Conservation (phyloP, 2,797 vertebrate genomes). For the Apodemus agrarius region DNA sequence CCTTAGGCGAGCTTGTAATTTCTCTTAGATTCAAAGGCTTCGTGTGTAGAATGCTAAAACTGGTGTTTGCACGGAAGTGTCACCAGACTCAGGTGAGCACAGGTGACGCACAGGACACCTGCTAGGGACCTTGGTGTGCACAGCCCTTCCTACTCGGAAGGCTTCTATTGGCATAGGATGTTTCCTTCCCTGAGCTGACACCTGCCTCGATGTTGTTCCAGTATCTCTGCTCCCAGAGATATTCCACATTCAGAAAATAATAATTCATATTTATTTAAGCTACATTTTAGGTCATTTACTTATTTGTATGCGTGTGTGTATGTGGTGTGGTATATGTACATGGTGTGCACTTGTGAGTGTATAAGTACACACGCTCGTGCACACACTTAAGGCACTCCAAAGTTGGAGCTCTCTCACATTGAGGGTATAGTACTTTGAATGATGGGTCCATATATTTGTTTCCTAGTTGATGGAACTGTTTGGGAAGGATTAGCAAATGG, state of each 20-base stretch:
- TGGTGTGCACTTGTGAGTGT: background rate
- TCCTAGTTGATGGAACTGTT: background rate
- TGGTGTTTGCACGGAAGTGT: background rate
- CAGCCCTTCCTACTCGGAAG: background rate
- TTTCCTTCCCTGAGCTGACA: background rate
- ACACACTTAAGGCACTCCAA: background rate
- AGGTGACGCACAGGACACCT: background rate
- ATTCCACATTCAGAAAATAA: slow-evolving; percentile 35
- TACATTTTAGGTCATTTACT: background rate
- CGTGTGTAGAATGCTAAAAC: background rate
- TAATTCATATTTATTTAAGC: background rate
- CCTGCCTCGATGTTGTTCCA: background rate
- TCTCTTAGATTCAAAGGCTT: slow-evolving; percentile 11
- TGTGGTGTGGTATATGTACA: too few species aligned
- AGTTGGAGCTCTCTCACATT: too few species aligned
- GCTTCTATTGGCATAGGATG: background rate
- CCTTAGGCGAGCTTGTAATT: slow-evolving; percentile 8
- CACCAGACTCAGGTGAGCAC: background rate
- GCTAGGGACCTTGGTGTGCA: background rate
- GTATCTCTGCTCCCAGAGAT: background rate
- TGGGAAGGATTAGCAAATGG: background rate
- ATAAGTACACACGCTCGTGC: background rate
- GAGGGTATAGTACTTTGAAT: background rate
- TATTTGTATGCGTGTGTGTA: background rate
- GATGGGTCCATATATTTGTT: background rate